Base-by-base conservation (phyloP, 2,888 invertebrate genomes). In the Thereva nobilitata region DNA sequence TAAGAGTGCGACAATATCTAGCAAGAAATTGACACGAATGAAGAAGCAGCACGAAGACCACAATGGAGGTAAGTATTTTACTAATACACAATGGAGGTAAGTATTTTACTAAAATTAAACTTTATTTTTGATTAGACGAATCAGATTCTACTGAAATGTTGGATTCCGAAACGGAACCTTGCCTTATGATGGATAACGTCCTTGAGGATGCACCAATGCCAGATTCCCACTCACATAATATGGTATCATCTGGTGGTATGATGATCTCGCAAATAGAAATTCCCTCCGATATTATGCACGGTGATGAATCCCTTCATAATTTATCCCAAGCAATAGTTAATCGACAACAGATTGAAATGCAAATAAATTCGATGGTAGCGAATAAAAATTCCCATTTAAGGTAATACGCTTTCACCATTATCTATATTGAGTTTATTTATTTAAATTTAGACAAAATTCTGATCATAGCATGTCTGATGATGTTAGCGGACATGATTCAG, bases 131-230 rank as follows among this genome's bases (percentile, higher is more conserved):
- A n/a, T n/a, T 70, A 89, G 89, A 89, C 73, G 87, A 87, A 76
- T 83, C 83, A 38, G 90, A 90, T 80, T 90, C 90, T 12, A 89
- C 89, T 4, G 91, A 91, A 75, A 83, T 92, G 78, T 82, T 92
- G 44, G 91, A 92, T 78, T 91, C 91, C 0, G 92, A 92, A 83
- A 91, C 91, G 0, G 91, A 91, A 75, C 91, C 91, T 0, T 90
- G 90, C 73, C 82, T 92, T 34, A 90, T 91, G 85, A 91, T 91
- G 83, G 91, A 91, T 74, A 90, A 89, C 63, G 91, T 87, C 38
- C 74, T 86, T 68, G 88, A 88, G 77, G 87, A 88, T 75, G 88
- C 87, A 12, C 81, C 86, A 40, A 80, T 87, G 70, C 86, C 85
- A 1, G 88, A 88, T 74, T 86, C 86, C 9, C 86, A 87, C 76